Evolutionary conservation across 2,888 invertebrate genomes (phyloP).

Genomic region (Heliconius hortense): DNA sequence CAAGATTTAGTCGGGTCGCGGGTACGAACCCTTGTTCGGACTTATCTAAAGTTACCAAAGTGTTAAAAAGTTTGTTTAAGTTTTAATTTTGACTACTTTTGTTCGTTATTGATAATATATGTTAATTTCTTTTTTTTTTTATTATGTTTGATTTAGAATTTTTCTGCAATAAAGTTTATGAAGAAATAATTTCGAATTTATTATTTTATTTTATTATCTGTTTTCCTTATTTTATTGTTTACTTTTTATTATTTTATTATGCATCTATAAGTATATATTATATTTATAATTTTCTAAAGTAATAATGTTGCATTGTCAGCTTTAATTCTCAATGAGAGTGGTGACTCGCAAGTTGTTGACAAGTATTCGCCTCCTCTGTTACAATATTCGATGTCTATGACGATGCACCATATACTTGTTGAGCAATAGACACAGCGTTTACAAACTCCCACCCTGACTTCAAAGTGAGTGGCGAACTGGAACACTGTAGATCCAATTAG

Average conservation of each 20-base stretch:
- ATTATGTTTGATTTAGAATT: slow-evolving; percentile 15
- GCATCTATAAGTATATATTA: background rate
- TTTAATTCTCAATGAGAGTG: too few species aligned
- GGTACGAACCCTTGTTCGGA: background rate
- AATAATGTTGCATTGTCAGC: too few species aligned
- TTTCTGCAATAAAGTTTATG: slow-evolving; percentile 32
- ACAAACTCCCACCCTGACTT: too few species aligned
- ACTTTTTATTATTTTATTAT: background rate
- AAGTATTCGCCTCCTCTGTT: too few species aligned
- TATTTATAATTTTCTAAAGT: too few species aligned
- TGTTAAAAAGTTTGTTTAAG: background rate
- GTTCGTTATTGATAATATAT: background rate
- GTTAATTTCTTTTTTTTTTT: background rate
- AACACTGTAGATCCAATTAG: too few species aligned
- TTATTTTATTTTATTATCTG: slow-evolving; percentile 14
- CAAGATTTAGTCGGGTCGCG: background rate
- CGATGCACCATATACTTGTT: too few species aligned
- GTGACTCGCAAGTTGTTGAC: too few species aligned
- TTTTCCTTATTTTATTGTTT: slow-evolving; percentile 2
- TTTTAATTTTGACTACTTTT: background rate
- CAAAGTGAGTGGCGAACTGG: too few species aligned
- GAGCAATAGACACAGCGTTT: too few species aligned
- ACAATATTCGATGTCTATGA: too few species aligned
- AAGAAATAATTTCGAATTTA: slow-evolving; percentile 23
- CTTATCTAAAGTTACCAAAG: slow-evolving; percentile 8